Conservation (phyloP, 2,797 vertebrate genomes). For the Dendrocincla fuliginosa region DNA sequence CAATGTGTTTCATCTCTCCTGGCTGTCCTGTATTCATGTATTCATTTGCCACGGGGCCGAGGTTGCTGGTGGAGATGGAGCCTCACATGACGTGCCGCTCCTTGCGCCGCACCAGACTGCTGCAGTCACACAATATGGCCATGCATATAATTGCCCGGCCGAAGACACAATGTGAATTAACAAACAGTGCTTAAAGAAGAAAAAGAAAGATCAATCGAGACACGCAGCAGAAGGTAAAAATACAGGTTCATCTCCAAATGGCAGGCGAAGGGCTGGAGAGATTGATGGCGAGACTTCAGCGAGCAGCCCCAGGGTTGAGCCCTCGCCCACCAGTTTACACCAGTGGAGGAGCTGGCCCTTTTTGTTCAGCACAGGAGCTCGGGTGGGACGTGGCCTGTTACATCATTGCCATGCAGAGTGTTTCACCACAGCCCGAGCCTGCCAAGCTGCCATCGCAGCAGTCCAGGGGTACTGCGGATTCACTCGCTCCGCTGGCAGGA, state of each 20-base stretch:
- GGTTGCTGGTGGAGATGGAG: slow-evolving; percentile 42
- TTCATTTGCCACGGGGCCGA: background rate
- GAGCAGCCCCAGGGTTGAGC: background rate
- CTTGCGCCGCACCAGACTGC: slow-evolving; percentile 6
- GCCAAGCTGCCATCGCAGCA: background rate
- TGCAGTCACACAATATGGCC: slow-evolving; percentile 62
- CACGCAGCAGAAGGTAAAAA: slow-evolving; percentile 36
- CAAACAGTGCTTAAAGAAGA: slow-evolving; percentile 39
- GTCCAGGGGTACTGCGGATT: background rate
- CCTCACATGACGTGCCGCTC: slow-evolving; percentile 13
- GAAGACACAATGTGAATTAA: slow-evolving; percentile 44
- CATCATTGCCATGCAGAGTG: background rate
- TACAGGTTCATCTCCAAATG: slow-evolving; percentile 14
- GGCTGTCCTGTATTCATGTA: slow-evolving; percentile 8
- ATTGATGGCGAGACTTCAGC: background rate
- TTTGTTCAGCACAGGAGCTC: slow-evolving; percentile 39
- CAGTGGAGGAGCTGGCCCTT: slow-evolving; percentile 1
- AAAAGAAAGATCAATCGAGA: slow-evolving; percentile 60
- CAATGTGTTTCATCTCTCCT: slow-evolving; percentile 24
- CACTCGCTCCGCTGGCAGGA: background rate
- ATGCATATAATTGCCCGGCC: slow-evolving; percentile 30
- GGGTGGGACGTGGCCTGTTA: background rate
- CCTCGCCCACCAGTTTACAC: fast-evolving
- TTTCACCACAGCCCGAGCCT: background rate
- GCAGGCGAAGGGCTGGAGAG: background rate